Evolutionary conservation across 2,113 vertebrate genomes (phyloP).

Genomic region (Antennarius striatus): DNA sequence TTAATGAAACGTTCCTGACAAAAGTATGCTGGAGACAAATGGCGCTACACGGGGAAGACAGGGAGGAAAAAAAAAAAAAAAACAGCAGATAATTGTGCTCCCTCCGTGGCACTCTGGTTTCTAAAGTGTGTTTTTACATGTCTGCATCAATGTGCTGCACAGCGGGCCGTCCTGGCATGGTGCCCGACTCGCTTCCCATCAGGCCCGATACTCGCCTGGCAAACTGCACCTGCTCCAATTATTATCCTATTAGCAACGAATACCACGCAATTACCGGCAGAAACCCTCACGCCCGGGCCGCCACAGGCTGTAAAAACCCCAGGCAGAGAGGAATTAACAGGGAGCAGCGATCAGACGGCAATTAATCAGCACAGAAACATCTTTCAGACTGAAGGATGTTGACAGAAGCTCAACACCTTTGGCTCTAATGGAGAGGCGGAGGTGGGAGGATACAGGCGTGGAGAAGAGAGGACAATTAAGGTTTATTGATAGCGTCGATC

Average conservation of each 20-base stretch:
- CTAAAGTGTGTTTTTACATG: constrained; percentile 70
- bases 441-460: constrained; percentile 39
- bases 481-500: constrained; percentile 36
- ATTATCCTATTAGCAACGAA: constrained; percentile 85
- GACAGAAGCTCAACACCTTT: constrained; percentile 57
- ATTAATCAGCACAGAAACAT: constrained; percentile 74
- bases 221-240: constrained; percentile 84
- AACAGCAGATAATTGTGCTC: constrained; percentile 63
- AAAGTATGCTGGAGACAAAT: constrained; percentile 27
- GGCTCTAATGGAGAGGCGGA: constrained; percentile 53
- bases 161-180: constrained; percentile 68
- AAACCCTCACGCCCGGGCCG: constrained; percentile 69
- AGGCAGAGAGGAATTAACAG: constrained; percentile 72
- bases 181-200: constrained; percentile 73
- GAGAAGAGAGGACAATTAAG: constrained; percentile 8
- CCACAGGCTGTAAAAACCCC: constrained; percentile 60
- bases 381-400: constrained; percentile 39
- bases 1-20: constrained; percentile 17
- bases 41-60: constrained; percentile 19
- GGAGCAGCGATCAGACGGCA: constrained; percentile 72
- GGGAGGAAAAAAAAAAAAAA: constrained; percentile 7
- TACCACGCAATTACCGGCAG: constrained; percentile 79
- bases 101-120: constrained; percentile 59
- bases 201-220: constrained; percentile 75
- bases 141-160: constrained; percentile 51